These are phyloP conservation scores for Scotopteryx bipunctaria DNA, from an alignment of 2,888 invertebrate species.

Conservation along the genomic window DNA sequence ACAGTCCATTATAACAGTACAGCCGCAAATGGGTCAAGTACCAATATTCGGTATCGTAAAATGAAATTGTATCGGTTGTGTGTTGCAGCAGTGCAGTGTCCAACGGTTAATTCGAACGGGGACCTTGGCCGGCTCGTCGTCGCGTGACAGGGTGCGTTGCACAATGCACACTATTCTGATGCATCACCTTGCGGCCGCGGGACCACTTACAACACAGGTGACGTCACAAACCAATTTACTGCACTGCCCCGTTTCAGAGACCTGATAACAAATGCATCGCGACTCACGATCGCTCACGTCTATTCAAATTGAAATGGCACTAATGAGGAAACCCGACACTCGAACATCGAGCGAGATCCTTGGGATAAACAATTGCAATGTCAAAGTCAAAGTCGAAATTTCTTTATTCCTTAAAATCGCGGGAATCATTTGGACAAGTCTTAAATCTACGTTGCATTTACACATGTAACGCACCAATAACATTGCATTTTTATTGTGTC, in stretches of 20 bases:
- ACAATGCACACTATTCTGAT: conserved; percentile 65
- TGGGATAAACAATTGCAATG: neutral
- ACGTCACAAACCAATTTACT: conserved; percentile 26
- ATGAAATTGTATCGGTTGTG: conserved; percentile 42
- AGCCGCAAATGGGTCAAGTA: conserved; percentile 34
- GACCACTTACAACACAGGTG: conserved; percentile 39
- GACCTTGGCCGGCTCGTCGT: conserved; percentile 54
- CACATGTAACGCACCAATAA: too few species aligned
- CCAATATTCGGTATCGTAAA: conserved; percentile 31
- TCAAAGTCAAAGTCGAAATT: too few species aligned
- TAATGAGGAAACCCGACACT: conserved; percentile 11
- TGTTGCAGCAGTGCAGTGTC: conserved; percentile 35
- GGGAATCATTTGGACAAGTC: too few species aligned
- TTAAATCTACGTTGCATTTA: too few species aligned
- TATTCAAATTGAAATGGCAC: neutral
- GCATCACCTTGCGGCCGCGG: conserved; percentile 53
- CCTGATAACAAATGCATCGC: conserved; percentile 12
- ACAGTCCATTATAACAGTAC: conserved; percentile 23
- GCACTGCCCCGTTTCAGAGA: conserved; percentile 24
- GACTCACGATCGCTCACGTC: conserved; percentile 3
- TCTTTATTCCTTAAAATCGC: too few species aligned
- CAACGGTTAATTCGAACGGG: conserved; percentile 47
- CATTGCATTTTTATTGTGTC: neutral
- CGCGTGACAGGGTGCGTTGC: conserved; percentile 56
- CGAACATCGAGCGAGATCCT: neutral